Evolutionary conservation across 2,888 invertebrate species (phyloP).

Genomic region (Coelogynopora nodosa): DNA sequence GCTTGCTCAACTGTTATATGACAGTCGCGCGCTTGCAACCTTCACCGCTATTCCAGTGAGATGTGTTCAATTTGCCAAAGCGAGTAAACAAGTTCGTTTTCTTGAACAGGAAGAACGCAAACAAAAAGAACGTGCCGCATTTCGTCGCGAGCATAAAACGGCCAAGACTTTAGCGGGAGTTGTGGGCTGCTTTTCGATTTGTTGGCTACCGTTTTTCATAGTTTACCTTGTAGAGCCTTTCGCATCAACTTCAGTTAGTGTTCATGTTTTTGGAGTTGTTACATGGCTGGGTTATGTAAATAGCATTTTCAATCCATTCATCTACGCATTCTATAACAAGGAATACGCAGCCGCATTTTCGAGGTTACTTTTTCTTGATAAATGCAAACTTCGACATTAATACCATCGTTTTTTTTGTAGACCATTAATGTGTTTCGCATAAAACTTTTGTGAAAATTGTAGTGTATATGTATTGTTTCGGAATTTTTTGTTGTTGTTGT

Average conservation of each 20-base stretch:
- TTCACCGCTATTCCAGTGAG: slow-evolving; percentile 1
- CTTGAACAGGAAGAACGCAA: slow-evolving; percentile 30
- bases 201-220: slow-evolving; percentile 82
- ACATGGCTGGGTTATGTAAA: slow-evolving; percentile 86
- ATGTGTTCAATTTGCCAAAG: slow-evolving; percentile 13
- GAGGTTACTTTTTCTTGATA: slow-evolving; percentile 29
- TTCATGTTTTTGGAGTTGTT: slow-evolving; percentile 56
- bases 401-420: no score
- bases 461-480: no score
- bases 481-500: no score
- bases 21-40: slow-evolving; percentile 11
- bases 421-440: no score
- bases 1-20: neutral
- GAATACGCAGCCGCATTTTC: slow-evolving; percentile 77
- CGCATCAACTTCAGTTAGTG: slow-evolving; percentile 63
- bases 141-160: slow-evolving; percentile 77
- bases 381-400: neutral
- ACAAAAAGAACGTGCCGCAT: slow-evolving; percentile 53
- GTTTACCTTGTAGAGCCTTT: slow-evolving; percentile 78
- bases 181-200: slow-evolving; percentile 80
- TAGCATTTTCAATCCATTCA: slow-evolving; percentile 83
- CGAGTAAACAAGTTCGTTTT: slow-evolving; percentile 22
- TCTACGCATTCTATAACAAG: slow-evolving; percentile 82
- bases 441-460: no score
- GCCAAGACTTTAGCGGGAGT: slow-evolving; percentile 81